phyloP scores from a whole-genome alignment of 2,113 vertebrate species.

The Phyllostomus discolor region DNA sequence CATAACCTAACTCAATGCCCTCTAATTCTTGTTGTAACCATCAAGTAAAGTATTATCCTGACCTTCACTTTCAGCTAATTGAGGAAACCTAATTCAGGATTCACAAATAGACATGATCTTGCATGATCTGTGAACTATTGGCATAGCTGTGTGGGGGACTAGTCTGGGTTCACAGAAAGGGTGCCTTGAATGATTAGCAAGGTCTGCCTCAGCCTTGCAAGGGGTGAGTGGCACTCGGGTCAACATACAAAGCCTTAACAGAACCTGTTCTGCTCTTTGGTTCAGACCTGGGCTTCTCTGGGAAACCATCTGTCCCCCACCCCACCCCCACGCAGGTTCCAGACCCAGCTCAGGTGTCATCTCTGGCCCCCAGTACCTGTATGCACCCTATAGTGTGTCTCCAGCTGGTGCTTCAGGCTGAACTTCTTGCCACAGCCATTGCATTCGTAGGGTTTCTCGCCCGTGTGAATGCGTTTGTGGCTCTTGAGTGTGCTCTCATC shows the following conservation, averaged over 20 bases:
- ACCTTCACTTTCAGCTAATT: not conserved
- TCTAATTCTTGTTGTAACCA: not conserved
- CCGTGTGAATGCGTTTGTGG: constrained; percentile 97
- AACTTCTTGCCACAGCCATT: constrained; percentile 99
- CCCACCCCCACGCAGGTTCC: not conserved
- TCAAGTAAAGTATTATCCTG: not conserved
- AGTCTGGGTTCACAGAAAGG: not conserved
- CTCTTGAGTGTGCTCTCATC: constrained; percentile 98
- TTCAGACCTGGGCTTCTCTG: not conserved
- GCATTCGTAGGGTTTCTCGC: constrained; percentile 95
- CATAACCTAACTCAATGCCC: not conserved
- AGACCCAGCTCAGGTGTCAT: not conserved
- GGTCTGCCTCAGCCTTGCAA: not conserved
- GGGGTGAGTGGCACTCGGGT: rapidly evolving
- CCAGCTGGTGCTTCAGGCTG: constrained; percentile 99
- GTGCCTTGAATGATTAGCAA: not conserved
- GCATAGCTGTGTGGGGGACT: not conserved
- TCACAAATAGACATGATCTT: not conserved
- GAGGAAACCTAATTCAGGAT: not conserved
- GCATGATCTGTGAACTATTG: rapidly evolving
- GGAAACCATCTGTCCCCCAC: not conserved
- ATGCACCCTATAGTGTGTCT: constrained; percentile 98
- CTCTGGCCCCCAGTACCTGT: constrained; percentile 83
- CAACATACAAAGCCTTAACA: not conserved
- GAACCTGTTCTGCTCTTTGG: rapidly evolving